phyloP scores from a whole-genome alignment of 2,113 vertebrate genomes.

The Aegithalos caudatus region DNA sequence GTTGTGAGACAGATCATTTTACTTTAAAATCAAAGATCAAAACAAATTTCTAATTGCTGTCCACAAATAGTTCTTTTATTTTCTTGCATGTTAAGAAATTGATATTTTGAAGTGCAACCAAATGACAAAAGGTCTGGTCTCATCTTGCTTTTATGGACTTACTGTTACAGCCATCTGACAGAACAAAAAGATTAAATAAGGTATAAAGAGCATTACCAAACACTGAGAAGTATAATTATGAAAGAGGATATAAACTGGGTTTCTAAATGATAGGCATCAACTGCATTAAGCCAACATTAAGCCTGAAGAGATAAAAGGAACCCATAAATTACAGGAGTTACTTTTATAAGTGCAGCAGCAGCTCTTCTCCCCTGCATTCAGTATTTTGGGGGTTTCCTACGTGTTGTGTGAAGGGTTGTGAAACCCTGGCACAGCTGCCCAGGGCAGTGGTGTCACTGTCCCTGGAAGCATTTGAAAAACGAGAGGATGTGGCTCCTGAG shows the following conservation, averaged over 20 bases:
- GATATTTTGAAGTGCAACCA: slow-evolving; percentile 1
- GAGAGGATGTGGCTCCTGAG: neutral
- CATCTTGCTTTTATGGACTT: slow-evolving; percentile 14
- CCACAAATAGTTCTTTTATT: neutral
- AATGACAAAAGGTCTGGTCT: neutral
- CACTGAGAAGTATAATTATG: neutral
- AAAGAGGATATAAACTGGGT: slow-evolving; percentile 1
- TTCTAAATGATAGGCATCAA: neutral
- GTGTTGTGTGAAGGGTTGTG: neutral
- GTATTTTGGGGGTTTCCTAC: neutral
- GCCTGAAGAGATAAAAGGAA: neutral
- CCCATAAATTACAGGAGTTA: neutral
- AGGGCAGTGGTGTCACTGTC: neutral
- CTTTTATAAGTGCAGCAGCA: neutral
- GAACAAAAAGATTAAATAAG: slow-evolving; percentile 21
- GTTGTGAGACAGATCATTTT: neutral
- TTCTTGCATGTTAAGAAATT: neutral
- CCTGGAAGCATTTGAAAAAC: neutral
- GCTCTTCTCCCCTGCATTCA: neutral
- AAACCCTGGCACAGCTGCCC: neutral
- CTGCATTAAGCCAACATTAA: neutral
- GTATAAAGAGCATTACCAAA: neutral
- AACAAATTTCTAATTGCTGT: neutral
- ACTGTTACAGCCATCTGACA: neutral
- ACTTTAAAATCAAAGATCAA: neutral